Evolutionary conservation across 2,113 vertebrate species (phyloP).

Genomic region (Anoplopoma fimbria): DNA sequence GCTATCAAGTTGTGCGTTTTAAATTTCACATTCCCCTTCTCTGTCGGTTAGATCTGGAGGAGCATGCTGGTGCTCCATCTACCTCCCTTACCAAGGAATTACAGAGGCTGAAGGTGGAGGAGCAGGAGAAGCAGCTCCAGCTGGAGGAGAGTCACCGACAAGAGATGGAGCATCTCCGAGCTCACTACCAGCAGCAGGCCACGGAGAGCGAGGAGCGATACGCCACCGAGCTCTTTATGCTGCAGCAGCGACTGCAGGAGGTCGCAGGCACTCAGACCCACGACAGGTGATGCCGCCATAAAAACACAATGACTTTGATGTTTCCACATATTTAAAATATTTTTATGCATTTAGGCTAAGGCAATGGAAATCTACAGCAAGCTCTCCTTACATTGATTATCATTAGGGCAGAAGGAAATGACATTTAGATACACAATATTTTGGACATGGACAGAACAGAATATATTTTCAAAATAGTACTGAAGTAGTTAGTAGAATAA

Average conservation of each 20-base stretch:
- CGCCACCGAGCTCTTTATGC: conserved; percentile 80
- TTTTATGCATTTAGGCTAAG: neutral
- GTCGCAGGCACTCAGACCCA: conserved; percentile 59
- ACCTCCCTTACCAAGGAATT: conserved; percentile 59
- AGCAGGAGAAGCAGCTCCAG: conserved; percentile 73
- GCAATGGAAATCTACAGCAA: neutral
- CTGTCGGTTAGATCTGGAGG: conserved; percentile 36
- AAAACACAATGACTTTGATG: neutral
- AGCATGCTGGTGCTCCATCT: conserved; percentile 41
- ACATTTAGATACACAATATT: neutral
- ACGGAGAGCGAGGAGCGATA: conserved; percentile 86
- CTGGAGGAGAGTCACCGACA: conserved; percentile 86
- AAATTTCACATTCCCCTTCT: conserved; percentile 16
- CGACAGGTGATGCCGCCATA: conserved; percentile 84
- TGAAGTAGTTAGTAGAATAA: neutral
- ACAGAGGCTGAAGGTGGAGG: conserved; percentile 79
- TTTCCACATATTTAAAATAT: neutral
- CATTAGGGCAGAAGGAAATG: neutral
- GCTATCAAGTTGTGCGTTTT: neutral
- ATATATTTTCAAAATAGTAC: neutral
- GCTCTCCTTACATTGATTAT: neutral
- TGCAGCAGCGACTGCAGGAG: conserved; percentile 85
- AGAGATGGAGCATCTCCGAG: conserved; percentile 84
- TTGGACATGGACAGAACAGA: neutral
- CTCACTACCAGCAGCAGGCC: conserved; percentile 86